Base-by-base conservation (phyloP, 1,140 invertebrate genomes). In the Papilio polytes region DNA sequence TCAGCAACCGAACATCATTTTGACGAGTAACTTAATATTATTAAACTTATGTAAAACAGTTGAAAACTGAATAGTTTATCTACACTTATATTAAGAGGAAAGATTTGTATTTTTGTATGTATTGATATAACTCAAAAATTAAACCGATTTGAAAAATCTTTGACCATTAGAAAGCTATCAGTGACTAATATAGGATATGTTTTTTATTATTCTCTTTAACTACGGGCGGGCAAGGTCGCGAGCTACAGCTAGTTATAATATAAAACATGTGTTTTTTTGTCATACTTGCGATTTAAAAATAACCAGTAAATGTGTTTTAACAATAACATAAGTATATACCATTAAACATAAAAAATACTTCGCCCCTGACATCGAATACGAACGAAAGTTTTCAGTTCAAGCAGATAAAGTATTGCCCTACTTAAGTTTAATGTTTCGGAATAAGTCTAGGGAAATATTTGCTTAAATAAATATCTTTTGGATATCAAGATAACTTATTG, bases 391-490 rank as follows among this genome's bases (percentile, higher is more conserved):
- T 76, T 76, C 44, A 76, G 46, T 76, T 76, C 74, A 76, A 53
- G 74, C 7, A 48, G 74, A 76, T 76, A 76, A 76, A 76, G 74
- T 76, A 76, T 53, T 76, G 31, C 74, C 74, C 74, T 76, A 76
- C 74, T 76, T 76, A 76, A 76, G 74, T 76, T 76, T 46, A 76
- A 76, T 76, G 74, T 76, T 76, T 76, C n/a, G 74, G 74, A 76
- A 76, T 76, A 76, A 76, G 74, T 76, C 74, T 76, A 53, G 13
- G 74, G 74, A 48, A 53, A 76, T 51, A 20, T 76, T 53, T 76
- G 46, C 48, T 26, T 51, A 76, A 53, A 53, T 53, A 76, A 76
- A 51, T 76, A 76, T 51, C 46, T 51, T 20, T 20, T 76, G 74
- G 46, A 26, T 76, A 76, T 51, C 46, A 48, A 76, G 74, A 76